phyloP scores from a whole-genome alignment of 2,113 vertebrate species.

The Benitochromis conjunctus region DNA sequence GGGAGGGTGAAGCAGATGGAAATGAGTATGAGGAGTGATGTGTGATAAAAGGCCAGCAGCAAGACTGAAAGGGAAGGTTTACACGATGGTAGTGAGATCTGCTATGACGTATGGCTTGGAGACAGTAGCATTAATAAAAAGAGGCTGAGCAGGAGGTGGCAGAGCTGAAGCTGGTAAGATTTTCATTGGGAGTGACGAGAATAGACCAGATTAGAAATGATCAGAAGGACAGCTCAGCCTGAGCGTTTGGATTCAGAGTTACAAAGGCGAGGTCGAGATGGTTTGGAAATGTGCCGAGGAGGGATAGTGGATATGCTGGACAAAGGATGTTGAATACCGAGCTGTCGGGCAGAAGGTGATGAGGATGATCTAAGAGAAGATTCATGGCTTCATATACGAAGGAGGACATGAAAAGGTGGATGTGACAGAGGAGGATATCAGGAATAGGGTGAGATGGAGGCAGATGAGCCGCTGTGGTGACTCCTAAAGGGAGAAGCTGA shows the following conservation, averaged over 20 bases:
- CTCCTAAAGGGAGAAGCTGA: neutral
- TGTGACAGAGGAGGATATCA: neutral
- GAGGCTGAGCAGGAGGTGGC: rapidly evolving
- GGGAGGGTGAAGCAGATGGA: neutral
- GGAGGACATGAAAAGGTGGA: too few relatives aligned
- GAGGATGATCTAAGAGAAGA: neutral
- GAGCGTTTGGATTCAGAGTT: neutral
- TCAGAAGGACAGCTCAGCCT: neutral
- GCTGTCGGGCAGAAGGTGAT: neutral
- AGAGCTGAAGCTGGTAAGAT: too few relatives aligned
- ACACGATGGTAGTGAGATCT: neutral
- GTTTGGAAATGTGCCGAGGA: neutral
- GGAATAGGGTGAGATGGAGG: neutral
- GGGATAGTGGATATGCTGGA: neutral
- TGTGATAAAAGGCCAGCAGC: neutral
- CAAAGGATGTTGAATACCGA: neutral
- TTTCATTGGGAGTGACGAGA: neutral
- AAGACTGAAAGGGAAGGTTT: neutral
- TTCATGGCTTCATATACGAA: neutral
- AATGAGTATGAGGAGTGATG: neutral
- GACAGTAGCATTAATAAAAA: neutral
- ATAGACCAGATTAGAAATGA: neutral
- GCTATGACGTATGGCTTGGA: neutral
- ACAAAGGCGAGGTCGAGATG: rapidly evolving
- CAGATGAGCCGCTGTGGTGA: neutral